Evolutionary conservation across 2,888 invertebrate species (phyloP), one percentile per base, ranked within the genome.

Genomic region (Calliphora vomitoria): DNA sequence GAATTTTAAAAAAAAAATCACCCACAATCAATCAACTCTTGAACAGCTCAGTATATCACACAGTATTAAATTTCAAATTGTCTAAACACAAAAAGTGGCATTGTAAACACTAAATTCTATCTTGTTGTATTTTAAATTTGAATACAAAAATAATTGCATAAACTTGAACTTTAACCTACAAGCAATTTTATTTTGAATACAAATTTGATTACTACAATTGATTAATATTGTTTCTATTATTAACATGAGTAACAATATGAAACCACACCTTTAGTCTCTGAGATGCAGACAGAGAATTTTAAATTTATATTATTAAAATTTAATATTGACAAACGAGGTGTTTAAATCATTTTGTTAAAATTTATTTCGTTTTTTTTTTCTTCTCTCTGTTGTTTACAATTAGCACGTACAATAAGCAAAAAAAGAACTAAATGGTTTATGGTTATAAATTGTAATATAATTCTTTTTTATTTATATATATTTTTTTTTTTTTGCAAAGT

Each of bases 141-240:
- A 50, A 44, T 5, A 58, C 4, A 64, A 44, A 69, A 53, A 53
- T 15, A 41, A 20, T 53, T 53, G 41, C 3, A 47, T 66, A 76
- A 76, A 85, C 71, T 85, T 85, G 76, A 82, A 82, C 76, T 60
- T 72, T 58, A 85, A 81, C 76, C 84, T 68, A 31, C 18, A 38
- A 60, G 41, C 13, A 60, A 58, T 62, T 74, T 18, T 4, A 76
- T 60, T 25, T 13, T 1, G 47, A 38, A 18, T 18, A 25, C 25
- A 8, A 44, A 62, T 53, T 76, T 55, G 41, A 55, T 75, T 75
- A 10, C 0, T 31, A 10, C 6, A 66, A 41, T 41, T 44, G 41
- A 41, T 68, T 53, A 58, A 74, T 69, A 4, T 8, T 41, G 15
- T 62, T 72, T 35, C 15, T 18, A n/a, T 64, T 75, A 44, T 47